These are phyloP conservation scores for Lasioglossum zephyrum DNA, from an alignment of 2,888 invertebrate genomes.

Conservation along the genomic window DNA sequence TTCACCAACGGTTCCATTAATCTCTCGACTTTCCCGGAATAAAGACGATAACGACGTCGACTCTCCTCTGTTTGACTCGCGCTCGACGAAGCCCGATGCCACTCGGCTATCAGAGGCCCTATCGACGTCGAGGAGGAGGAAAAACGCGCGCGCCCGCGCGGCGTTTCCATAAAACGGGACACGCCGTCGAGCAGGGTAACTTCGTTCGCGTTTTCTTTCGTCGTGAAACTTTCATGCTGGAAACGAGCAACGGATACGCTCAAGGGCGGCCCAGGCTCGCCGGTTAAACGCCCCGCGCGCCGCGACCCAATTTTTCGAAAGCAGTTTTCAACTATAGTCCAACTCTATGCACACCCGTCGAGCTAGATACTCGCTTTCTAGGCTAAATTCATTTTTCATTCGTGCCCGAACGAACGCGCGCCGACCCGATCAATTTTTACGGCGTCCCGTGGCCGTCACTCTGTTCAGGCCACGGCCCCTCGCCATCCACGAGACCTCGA, in stretches of 20 bases:
- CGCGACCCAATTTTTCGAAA: conserved; percentile 64
- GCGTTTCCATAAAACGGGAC: neutral
- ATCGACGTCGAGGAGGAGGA: neutral
- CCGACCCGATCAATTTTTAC: conserved; percentile 7
- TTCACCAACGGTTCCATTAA: conserved; percentile 28
- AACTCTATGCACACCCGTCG: conserved; percentile 33
- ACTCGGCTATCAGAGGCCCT: conserved; percentile 10
- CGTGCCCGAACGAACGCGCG: conserved; percentile 6
- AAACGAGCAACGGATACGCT: conserved; percentile 38
- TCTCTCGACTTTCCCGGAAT: conserved; percentile 27
- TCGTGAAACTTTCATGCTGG: conserved; percentile 41
- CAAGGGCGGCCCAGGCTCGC: conserved; percentile 40
- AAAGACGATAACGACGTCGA: conserved; percentile 41
- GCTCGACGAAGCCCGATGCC: conserved; percentile 17
- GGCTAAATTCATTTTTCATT: conserved; percentile 59
- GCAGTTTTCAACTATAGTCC: conserved; percentile 56
- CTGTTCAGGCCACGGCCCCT: neutral
- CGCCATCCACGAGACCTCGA: neutral
- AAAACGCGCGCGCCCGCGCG: neutral
- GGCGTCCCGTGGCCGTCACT: neutral
- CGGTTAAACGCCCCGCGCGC: conserved; percentile 11
- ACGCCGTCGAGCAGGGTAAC: neutral
- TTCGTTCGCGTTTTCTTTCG: conserved; percentile 24
- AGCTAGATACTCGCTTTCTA: conserved; percentile 38
- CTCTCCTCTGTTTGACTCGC: conserved; percentile 23